Base-by-base conservation (phyloP, 2,113 vertebrate species). In the Pseudonaja textilis region DNA sequence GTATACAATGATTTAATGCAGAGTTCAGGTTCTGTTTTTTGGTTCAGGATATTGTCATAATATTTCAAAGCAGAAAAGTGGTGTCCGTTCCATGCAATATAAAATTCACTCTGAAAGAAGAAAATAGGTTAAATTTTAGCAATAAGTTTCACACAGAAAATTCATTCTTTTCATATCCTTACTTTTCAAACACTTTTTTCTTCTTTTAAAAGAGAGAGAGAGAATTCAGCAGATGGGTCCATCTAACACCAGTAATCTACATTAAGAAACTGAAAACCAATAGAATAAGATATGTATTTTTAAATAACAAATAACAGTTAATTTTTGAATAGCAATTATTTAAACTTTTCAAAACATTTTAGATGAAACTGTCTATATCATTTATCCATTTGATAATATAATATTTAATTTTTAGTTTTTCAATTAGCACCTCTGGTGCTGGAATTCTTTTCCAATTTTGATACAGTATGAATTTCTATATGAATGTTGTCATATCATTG, bases 1-100 rank as follows among this genome's bases (percentile, higher is more conserved):
- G 93, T 93, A 85, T 57, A 85, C 64, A 94, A 1, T 90, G 89
- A 95, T 95, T 96, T 95, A 96, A 92, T 92, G 39, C 23, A 88
- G 8, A 55, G 18, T 81, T 96, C 85, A 91, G 20, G 54, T 89
- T 94, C 93, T 11, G 9, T 93, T 95, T 93, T 95, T 88, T 95
- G 3, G 96, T 96, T 93, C 57, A 94, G 87, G 55, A 93, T 86
- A 92, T 93, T 96, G 93, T 92, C 92, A 91, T 12, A 1, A 0
- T 95, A 93, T 94, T 95, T 95, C 93, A 95, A 89, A 96, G 57
- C 0, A 0, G 29, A 91, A 93, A 93, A 94, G 2, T 7, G 22
- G 18, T 88, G 18, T 88, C n/a, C 91, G 5, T 16, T 94, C n/a
- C 39, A 87, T 89, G 45, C 1, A 22, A 89, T 39, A 93, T 42